Base-by-base conservation (phyloP, 2,888 invertebrate genomes). In the Isoperla grammatica region DNA sequence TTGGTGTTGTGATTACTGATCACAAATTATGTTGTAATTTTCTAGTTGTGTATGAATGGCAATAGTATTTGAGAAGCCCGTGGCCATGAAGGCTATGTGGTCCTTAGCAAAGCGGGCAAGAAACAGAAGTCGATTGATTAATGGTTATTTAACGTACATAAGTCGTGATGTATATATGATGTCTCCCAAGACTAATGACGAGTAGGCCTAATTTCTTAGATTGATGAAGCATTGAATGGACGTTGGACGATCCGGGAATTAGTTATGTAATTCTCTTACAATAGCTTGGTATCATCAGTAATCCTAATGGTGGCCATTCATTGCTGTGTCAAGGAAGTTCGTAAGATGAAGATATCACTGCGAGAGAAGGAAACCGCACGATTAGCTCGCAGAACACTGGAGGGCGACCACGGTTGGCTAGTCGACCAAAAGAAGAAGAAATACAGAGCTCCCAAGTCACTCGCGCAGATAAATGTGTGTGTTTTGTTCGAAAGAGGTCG, bases 271-370 rank as follows among this genome's bases (percentile, higher is more conserved):
- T 53, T 53, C 40, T 37, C 12, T 17, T 53, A 37, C 53, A 53
- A 53, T 53, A 17, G 37, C 17, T 39, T 39, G 53, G 53, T 20
- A 53, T 53, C 53, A 53, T 53, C 53, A 39, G 53, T 53, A 53
- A 53, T 53, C 53, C 53, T 53, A 53, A 53, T 53, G 53, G 53
- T 17, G 53, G 37, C 37, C 53, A 53, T 53, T 20, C 53, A 53
- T 53, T 23, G 11, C 20, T 17, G 3, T 19, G 37, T 11, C 37
- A 20, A 22, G 17, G 35, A n/a, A 50, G 37, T 3, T 22, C 11
- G 39, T 39, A 37, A 53, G 53, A 53, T 53, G 53, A 37, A 53
- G 53, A 53, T 53, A 53, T 53, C 53, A 53, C 39, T 29, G 29
- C 29, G 53, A 17, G 53, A 39, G 49, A 13, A 23, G 29, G 49